phyloP scores from a whole-genome alignment of 2,888 invertebrate genomes.

The Cryptus armator region DNA sequence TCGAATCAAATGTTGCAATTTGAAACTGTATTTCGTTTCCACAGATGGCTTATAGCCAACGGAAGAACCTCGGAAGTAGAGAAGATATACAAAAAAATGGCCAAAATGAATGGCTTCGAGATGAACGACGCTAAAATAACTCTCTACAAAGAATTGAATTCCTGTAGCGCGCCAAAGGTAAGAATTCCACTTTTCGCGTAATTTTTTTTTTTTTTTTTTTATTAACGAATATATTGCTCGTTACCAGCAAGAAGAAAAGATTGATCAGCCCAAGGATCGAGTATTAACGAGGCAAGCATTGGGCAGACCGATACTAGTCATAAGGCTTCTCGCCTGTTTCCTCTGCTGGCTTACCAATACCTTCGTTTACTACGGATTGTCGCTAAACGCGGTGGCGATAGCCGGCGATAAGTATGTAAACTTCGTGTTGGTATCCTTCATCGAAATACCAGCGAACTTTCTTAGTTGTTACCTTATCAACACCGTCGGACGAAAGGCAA shows the following conservation, averaged over 20 bases:
- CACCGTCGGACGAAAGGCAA: slow-evolving; percentile 85
- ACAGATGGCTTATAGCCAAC: slow-evolving; percentile 90
- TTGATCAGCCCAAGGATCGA: slow-evolving; percentile 59
- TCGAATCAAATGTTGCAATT: neutral
- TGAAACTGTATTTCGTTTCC: slow-evolving; percentile 36
- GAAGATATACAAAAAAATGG: slow-evolving; percentile 87
- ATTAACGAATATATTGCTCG: neutral
- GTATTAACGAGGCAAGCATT: slow-evolving; percentile 85
- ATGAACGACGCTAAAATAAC: slow-evolving; percentile 86
- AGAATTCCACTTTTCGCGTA: neutral
- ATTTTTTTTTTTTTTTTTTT: neutral
- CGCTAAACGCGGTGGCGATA: slow-evolving; percentile 91
- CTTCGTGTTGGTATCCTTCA: slow-evolving; percentile 89
- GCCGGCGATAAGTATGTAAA: slow-evolving; percentile 92
- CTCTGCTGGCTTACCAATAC: slow-evolving; percentile 93
- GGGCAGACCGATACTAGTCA: slow-evolving; percentile 86
- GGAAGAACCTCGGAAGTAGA: slow-evolving; percentile 87
- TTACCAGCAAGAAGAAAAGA: slow-evolving; percentile 57
- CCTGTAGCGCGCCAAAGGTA: slow-evolving; percentile 68
- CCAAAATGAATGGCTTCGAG: slow-evolving; percentile 88
- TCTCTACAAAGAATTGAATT: slow-evolving; percentile 81
- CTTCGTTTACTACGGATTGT: slow-evolving; percentile 93
- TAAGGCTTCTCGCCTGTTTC: slow-evolving; percentile 89
- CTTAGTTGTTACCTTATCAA: slow-evolving; percentile 88
- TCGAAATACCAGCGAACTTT: slow-evolving; percentile 92